phyloP scores from a whole-genome alignment of 2,888 invertebrate species.

The Meiosimyza decipiens region DNA sequence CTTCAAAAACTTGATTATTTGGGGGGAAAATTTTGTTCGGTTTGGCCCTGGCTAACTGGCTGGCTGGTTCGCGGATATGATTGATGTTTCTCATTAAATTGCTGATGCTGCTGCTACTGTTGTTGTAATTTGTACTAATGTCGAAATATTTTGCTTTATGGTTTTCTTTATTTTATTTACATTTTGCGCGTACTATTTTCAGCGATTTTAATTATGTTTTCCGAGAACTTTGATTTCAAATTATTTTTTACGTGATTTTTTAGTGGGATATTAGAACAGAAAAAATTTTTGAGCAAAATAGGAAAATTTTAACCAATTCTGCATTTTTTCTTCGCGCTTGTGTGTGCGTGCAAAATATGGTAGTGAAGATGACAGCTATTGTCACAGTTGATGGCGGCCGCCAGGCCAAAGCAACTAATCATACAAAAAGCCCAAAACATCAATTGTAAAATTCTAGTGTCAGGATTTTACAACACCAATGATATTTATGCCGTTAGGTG shows the following conservation, averaged over 20 bases:
- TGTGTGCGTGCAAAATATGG: neutral
- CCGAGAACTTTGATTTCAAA: neutral
- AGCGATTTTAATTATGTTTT: neutral
- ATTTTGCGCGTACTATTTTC: neutral
- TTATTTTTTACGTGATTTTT: slow-evolving; percentile 1
- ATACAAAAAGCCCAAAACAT: too few species aligned
- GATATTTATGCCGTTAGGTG: too few species aligned
- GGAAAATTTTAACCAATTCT: slow-evolving; percentile 20
- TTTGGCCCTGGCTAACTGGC: slow-evolving; percentile 9
- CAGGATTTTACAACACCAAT: too few species aligned
- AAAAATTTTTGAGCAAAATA: slow-evolving; percentile 18
- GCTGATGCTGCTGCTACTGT: neutral
- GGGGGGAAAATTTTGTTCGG: neutral
- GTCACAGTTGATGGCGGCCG: too few species aligned
- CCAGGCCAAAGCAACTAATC: too few species aligned
- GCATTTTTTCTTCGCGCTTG: slow-evolving; percentile 15
- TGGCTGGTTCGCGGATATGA: slow-evolving; percentile 3
- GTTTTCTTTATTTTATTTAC: neutral
- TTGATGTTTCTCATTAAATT: slow-evolving; percentile 19
- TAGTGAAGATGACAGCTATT: too few species aligned
- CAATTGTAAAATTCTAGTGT: too few species aligned
- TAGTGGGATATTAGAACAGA: slow-evolving; percentile 15
- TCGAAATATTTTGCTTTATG: slow-evolving; percentile 1
- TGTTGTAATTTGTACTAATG: neutral
- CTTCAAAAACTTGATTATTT: slow-evolving; percentile 10